Conservation (phyloP, 2,113 vertebrate species). For the Mus pahari region DNA sequence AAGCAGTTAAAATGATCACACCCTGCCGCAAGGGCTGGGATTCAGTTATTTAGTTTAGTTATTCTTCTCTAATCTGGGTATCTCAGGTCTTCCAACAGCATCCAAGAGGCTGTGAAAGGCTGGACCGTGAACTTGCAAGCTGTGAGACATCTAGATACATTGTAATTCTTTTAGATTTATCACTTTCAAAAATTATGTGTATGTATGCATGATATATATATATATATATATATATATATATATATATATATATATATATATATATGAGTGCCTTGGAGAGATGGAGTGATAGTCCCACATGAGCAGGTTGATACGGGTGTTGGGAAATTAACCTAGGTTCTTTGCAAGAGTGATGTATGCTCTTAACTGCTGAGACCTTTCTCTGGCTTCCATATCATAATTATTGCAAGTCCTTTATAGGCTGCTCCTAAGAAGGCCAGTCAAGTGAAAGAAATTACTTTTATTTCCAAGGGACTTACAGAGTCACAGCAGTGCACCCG, state of each 20-base stretch:
- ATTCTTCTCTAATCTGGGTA: background rate
- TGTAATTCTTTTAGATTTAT: background rate
- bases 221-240: background rate
- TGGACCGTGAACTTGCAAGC: background rate
- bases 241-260: too few relatives aligned
- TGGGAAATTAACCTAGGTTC: background rate
- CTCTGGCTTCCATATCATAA: background rate
- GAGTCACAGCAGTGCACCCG: background rate
- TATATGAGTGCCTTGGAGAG: background rate
- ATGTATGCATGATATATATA: background rate
- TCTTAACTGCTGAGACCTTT: background rate
- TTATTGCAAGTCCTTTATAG: background rate
- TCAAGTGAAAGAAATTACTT: background rate
- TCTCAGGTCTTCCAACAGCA: background rate
- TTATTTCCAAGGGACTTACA: background rate
- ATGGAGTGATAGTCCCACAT: too few relatives aligned
- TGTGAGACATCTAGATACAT: background rate
- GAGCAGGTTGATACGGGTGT: background rate
- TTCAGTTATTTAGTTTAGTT: background rate
- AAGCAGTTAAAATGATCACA: background rate
- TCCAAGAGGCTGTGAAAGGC: too few relatives aligned
- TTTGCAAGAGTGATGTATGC: background rate
- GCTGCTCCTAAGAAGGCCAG: background rate
- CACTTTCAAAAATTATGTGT: background rate
- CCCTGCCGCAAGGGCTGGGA: background rate